Conservation (phyloP, 1,140 invertebrate species). For the Aricia agestis region DNA sequence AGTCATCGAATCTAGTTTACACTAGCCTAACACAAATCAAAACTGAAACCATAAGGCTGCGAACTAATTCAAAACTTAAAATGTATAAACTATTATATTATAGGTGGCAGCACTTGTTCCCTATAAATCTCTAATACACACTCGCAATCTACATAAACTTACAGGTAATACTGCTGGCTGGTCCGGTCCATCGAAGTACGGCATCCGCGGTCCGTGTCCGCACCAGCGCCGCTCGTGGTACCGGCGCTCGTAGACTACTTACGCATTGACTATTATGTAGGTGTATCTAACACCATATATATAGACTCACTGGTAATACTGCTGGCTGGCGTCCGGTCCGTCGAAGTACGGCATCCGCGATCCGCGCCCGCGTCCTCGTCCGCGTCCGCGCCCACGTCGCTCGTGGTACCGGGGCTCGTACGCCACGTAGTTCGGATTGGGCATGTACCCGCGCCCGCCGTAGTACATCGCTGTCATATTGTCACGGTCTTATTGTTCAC, state of each 20-base stretch:
- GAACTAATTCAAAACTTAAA: too few species aligned
- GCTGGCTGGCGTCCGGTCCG: conserved; percentile 59
- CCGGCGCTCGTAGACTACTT: neutral
- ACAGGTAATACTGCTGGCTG: conserved; percentile 64
- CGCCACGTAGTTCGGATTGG: conserved; percentile 23
- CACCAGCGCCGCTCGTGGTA: conserved; percentile 25
- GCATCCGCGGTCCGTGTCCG: conserved; percentile 36
- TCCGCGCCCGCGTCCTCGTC: conserved; percentile 26
- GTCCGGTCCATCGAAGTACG: conserved; percentile 66
- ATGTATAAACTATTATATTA: too few species aligned
- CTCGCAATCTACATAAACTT: conserved; percentile 23
- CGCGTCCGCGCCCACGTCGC: conserved; percentile 24
- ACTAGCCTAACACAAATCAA: too few species aligned
- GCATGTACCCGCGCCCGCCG: conserved; percentile 45
- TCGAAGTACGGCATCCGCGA: conserved; percentile 58
- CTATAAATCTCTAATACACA: too few species aligned
- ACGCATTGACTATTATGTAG: neutral
- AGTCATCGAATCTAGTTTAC: too few species aligned
- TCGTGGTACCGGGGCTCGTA: conserved; percentile 23
- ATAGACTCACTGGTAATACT: conserved; percentile 58
- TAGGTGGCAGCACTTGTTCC: neutral
- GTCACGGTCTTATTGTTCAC: neutral
- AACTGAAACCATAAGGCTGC: too few species aligned
- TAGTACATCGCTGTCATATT: conserved; percentile 47
- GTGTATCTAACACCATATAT: neutral